These are phyloP conservation scores for Brenthis daphne DNA, from an alignment of 2,888 invertebrate species.

Conservation along the genomic window DNA sequence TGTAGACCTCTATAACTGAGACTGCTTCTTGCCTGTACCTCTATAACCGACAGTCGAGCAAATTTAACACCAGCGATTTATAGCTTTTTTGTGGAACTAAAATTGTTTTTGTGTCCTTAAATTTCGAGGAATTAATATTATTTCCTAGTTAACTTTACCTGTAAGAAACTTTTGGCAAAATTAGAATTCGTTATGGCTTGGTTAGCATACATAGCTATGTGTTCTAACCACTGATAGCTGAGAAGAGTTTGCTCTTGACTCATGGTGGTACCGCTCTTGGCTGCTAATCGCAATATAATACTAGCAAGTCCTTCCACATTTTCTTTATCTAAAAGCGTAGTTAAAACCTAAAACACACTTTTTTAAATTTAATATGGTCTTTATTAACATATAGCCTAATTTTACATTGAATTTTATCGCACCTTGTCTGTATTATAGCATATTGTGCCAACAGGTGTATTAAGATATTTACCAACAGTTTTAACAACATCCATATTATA, in stretches of 20 bases:
- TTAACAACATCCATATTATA: slow-evolving; percentile 67
- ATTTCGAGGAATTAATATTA: too few species aligned
- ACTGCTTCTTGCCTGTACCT: too few species aligned
- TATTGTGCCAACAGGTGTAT: slow-evolving; percentile 74
- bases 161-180: slow-evolving; percentile 75
- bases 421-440: slow-evolving; percentile 81
- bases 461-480: slow-evolving; percentile 79
- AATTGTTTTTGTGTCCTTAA: too few species aligned
- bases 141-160: slow-evolving; percentile 58
- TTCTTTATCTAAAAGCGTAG: slow-evolving; percentile 66
- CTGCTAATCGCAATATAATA: slow-evolving; percentile 73
- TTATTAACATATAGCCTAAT: not conserved
- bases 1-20: too few species aligned
- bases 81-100: too few species aligned
- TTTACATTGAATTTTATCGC: slow-evolving; percentile 26
- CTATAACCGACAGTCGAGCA: too few species aligned
- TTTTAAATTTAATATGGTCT: not conserved
- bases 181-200: slow-evolving; percentile 67
- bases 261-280: slow-evolving; percentile 63
- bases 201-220: slow-evolving; percentile 80
- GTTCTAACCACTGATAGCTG: slow-evolving; percentile 86
- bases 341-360: slow-evolving; percentile 68
- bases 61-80: too few species aligned
- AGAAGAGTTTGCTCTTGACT: slow-evolving; percentile 69
- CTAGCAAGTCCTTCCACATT: slow-evolving; percentile 78